Evolutionary conservation across 1,140 invertebrate species (phyloP).

Genomic region (Drosophila lacertosa): DNA sequence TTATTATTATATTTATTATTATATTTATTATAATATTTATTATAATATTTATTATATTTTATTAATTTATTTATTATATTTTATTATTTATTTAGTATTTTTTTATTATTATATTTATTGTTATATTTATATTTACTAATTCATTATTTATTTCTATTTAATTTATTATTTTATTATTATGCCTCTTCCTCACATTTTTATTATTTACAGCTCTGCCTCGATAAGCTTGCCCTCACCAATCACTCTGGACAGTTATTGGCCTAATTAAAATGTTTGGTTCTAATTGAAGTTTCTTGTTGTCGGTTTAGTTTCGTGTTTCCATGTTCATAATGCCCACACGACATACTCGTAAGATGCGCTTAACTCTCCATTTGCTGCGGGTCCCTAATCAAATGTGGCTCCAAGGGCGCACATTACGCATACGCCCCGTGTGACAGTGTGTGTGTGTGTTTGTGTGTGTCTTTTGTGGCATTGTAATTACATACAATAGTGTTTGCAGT

Average conservation of each 20-base stretch:
- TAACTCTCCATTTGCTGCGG: slow-evolving; percentile 10
- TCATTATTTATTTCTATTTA: too few species aligned
- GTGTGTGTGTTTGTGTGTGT: slow-evolving; percentile 1
- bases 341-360: slow-evolving; percentile 46
- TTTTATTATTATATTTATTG: too few species aligned
- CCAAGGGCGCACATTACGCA: neutral
- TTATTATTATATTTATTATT: too few species aligned
- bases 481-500: slow-evolving; percentile 3
- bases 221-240: slow-evolving; percentile 32
- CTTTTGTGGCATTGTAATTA: slow-evolving; percentile 15
- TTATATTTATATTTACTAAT: too few species aligned
- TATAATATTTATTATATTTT: too few species aligned
- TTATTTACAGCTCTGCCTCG: too few species aligned
- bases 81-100: too few species aligned
- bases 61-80: too few species aligned
- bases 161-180: too few species aligned
- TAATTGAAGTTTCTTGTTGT: slow-evolving; percentile 74
- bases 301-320: slow-evolving; percentile 56
- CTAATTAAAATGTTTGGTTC: slow-evolving; percentile 61
- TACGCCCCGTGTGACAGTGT: slow-evolving; percentile 6
- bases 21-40: too few species aligned
- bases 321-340: slow-evolving; percentile 57
- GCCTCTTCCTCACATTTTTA: too few species aligned
- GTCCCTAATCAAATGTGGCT: slow-evolving; percentile 35
- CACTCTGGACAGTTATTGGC: slow-evolving; percentile 1